Evolutionary conservation across 2,888 invertebrate genomes (phyloP).

Genomic region (Idaea aversata): DNA sequence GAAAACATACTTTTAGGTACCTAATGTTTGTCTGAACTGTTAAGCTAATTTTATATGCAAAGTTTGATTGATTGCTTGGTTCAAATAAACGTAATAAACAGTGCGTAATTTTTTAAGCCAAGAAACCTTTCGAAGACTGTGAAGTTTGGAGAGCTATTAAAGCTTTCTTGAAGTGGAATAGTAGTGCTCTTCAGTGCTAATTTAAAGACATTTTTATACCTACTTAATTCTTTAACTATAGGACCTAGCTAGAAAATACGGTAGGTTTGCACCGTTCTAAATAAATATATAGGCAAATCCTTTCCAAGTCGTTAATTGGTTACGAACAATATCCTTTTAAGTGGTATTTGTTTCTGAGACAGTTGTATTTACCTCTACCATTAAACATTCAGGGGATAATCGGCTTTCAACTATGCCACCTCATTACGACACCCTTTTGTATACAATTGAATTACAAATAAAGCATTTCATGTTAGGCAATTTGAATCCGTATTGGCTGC

Average conservation of each 20-base stretch:
- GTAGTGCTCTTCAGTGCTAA: no score
- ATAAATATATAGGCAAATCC: conserved; percentile 16
- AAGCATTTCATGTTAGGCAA: conserved; percentile 22
- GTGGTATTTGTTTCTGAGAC: conserved; percentile 34
- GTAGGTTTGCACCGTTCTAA: neutral
- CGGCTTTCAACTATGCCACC: neutral
- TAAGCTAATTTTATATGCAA: no score
- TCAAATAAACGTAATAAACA: no score
- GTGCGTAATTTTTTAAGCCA: no score
- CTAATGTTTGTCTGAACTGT: no score
- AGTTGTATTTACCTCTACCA: conserved; percentile 46
- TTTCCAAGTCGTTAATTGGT: conserved; percentile 17
- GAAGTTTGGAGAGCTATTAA: no score
- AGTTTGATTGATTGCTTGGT: no score
- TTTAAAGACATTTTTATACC: no score
- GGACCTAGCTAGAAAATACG: neutral
- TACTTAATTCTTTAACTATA: no score
- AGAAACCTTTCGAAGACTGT: no score
- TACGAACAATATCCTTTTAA: conserved; percentile 8
- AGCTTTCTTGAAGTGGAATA: no score
- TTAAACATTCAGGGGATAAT: conserved; percentile 39
- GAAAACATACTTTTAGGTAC: no score
- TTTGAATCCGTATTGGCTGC: conserved; percentile 37
- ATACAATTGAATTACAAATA: conserved; percentile 5
- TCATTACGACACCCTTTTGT: conserved; percentile 33